Evolutionary conservation across 2,113 vertebrate species (phyloP).

Genomic region (Labeo catla): DNA sequence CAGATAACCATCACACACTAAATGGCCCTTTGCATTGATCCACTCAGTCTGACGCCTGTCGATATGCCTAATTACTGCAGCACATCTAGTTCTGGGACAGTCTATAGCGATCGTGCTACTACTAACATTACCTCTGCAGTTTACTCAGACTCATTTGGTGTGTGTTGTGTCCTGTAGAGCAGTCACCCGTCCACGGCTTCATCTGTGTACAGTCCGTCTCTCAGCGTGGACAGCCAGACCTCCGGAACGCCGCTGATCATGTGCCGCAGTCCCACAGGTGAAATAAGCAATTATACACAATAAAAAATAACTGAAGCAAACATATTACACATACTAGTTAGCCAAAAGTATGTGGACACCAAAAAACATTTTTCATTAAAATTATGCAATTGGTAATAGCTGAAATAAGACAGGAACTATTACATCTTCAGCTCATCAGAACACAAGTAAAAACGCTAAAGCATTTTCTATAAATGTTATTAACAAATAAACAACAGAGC

Average conservation of each 20-base stretch:
- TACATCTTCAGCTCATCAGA: no score
- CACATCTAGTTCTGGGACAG: not conserved
- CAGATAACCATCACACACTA: slow-evolving; percentile 10
- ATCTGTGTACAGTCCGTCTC: slow-evolving; percentile 82
- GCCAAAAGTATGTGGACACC: no score
- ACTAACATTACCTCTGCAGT: not conserved
- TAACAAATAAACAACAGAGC: no score
- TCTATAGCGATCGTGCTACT: not conserved
- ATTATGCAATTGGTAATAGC: no score
- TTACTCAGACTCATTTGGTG: not conserved
- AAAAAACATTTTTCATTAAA: no score
- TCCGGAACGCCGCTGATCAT: slow-evolving; percentile 87
- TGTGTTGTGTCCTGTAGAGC: slow-evolving; percentile 69
- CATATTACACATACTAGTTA: not conserved
- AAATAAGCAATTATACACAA: slow-evolving; percentile 1
- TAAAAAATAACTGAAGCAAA: not conserved
- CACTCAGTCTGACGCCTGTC: not conserved
- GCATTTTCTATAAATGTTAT: no score
- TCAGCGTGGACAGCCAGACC: slow-evolving; percentile 80
- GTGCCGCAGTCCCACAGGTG: slow-evolving; percentile 93
- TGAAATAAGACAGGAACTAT: no score
- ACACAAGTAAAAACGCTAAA: no score
- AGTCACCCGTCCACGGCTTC: slow-evolving; percentile 84
- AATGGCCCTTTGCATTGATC: slow-evolving; percentile 4
- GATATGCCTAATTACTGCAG: not conserved